Evolutionary conservation across 2,113 vertebrate genomes (phyloP).

Genomic region (Saimiri boliviensis): DNA sequence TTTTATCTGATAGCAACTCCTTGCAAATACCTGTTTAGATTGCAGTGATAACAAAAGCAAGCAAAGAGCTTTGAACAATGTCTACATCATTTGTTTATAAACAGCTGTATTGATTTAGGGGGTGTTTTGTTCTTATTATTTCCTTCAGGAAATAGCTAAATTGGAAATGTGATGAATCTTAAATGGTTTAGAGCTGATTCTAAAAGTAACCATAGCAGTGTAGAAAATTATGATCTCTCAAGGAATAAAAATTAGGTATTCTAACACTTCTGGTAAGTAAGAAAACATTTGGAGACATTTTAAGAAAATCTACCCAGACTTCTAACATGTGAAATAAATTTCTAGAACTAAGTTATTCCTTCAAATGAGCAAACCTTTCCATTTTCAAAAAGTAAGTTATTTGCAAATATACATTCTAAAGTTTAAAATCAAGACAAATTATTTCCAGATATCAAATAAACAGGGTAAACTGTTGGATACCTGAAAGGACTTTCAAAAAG

Average conservation of each 20-base stretch:
- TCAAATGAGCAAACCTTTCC: neutral
- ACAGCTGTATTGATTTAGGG: constrained; percentile 9
- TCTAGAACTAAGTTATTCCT: constrained; percentile 22
- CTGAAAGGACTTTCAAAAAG: neutral
- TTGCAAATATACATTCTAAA: constrained; percentile 26
- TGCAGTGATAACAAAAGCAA: neutral
- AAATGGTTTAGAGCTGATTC: constrained; percentile 38
- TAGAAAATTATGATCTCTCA: constrained; percentile 47
- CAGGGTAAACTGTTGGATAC: neutral
- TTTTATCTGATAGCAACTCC: neutral
- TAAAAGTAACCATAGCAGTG: constrained; percentile 34
- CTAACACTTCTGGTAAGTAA: neutral
- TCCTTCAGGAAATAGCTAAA: constrained; percentile 63
- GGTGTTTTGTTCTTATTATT: constrained; percentile 37
- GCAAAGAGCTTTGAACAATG: neutral
- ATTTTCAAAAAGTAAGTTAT: neutral
- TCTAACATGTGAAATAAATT: constrained; percentile 10
- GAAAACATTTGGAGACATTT: neutral
- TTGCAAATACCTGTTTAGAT: neutral
- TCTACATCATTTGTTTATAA: neutral
- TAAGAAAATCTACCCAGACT: neutral
- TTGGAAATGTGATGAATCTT: constrained; percentile 50
- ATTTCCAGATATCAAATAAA: neutral
- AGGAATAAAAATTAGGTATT: constrained; percentile 18
- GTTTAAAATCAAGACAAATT: constrained; percentile 39